Base-by-base conservation (phyloP, 2,888 invertebrate species). In the Nomada goodeniana region DNA sequence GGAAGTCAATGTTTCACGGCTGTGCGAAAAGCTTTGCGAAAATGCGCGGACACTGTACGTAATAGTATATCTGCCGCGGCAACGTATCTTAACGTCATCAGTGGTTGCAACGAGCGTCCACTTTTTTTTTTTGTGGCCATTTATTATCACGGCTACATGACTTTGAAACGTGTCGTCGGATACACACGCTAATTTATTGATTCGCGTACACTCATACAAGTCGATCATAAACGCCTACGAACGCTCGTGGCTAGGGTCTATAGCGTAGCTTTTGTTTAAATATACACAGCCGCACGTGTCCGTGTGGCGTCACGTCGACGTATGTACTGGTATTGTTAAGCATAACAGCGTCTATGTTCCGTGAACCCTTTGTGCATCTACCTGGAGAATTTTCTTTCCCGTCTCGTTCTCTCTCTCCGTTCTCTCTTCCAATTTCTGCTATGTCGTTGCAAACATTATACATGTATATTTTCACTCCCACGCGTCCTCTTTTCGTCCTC, bases 131-230 rank as follows among this genome's bases (percentile, higher is more conserved):
- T 73, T 42, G 59, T 29, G 63, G 52, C 57, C 57, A 47, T 60
- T 53, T 52, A 63, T 79, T 74, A 82, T 73, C 53, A 44, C 60
- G 57, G 55, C 64, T 55, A 71, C 36, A 68, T 9, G 20, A 11
- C 68, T 76, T 75, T 57, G 44, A 47, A 75, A 77, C 29, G 63
- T 65, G 75, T 83, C 59, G 60, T 68, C 82, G 61, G 61, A 53
- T 50, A 36, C 44, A 70, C 52, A 75, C 18, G 57, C 69, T 64
- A 76, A 84, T 84, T 86, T 86, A 86, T 86, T 82, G 86, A 86
- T 86, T 69, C 64, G 67, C 69, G 75, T 75, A 72, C 64, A 63
- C 74, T 76, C 84, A 69, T 75, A 80, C 61, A 29, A 73, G 23
- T 60, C 42, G 65, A 55, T 65, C 52, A 23, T 59, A 57, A 13